These are phyloP conservation scores for Beroe forskalii DNA, from an alignment of 37 sponge, comb jelly and placozoan species.

Conservation along the genomic window DNA sequence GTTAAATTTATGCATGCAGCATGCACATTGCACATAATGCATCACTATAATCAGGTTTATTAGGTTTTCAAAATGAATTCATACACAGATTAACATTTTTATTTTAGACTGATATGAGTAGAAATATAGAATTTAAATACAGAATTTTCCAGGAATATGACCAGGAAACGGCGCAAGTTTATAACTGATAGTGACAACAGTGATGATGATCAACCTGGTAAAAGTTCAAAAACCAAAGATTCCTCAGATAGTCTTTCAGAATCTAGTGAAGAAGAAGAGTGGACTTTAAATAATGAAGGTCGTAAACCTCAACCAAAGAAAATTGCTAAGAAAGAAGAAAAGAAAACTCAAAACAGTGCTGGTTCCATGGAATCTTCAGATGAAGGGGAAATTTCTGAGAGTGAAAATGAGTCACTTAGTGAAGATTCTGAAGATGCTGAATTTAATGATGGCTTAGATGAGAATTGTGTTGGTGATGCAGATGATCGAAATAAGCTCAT, in stretches of 20 bases:
- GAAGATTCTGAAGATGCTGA: constrained; percentile 30
- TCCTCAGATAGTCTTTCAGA: constrained; percentile 46
- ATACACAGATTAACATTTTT: too few species aligned
- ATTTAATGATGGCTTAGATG: constrained; percentile 93
- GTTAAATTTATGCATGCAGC: too few species aligned
- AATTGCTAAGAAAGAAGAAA: not conserved
- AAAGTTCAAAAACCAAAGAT: constrained; percentile 39
- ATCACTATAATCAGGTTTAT: too few species aligned
- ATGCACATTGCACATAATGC: too few species aligned
- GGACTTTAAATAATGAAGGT: constrained; percentile 15
- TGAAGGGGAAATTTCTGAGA: constrained; percentile 7
- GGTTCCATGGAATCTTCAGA: constrained; percentile 41
- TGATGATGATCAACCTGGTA: constrained; percentile 28
- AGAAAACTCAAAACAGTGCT: not conserved
- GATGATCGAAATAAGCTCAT: constrained; percentile 78
- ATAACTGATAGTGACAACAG: constrained; percentile 32
- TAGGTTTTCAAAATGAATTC: too few species aligned
- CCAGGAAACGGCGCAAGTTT: constrained; percentile 31
- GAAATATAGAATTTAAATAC: too few species aligned
- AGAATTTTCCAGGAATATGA: constrained; percentile 23
- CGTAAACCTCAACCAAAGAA: constrained; percentile 4
- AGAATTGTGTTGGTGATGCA: constrained; percentile 82
- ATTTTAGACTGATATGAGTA: too few species aligned
- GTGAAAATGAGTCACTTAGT: constrained; percentile 20
- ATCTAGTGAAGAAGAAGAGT: constrained; percentile 50